These are phyloP conservation scores for Eretmocerus hayati DNA, from an alignment of 2,888 invertebrate species.

Conservation along the genomic window DNA sequence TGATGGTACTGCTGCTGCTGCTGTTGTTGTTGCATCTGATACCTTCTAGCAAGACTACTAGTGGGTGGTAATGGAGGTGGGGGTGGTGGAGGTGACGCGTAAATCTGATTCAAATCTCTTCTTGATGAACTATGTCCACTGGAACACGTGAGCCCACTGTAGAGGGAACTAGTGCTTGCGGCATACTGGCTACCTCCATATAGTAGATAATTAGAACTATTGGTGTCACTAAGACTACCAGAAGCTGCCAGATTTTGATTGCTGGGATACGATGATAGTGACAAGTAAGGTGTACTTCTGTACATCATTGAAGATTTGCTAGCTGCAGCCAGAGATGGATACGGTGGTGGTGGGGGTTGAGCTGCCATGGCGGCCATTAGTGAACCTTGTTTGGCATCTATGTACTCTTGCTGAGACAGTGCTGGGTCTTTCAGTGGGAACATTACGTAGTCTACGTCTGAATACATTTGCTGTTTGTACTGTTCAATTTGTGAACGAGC, in stretches of 20 bases:
- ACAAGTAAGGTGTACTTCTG: constrained; percentile 74
- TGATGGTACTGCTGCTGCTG: constrained; percentile 7
- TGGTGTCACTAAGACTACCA: constrained; percentile 30
- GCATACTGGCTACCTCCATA: constrained; percentile 43
- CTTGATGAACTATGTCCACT: constrained; percentile 46
- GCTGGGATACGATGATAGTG: constrained; percentile 66
- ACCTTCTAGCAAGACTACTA: not conserved
- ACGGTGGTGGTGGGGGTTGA: constrained; percentile 49
- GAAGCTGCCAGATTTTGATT: constrained; percentile 63
- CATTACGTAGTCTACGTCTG: constrained; percentile 87
- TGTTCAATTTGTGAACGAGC: constrained; percentile 74
- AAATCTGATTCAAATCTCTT: constrained; percentile 23
- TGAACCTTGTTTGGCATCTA: constrained; percentile 79
- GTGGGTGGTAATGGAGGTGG: constrained; percentile 12
- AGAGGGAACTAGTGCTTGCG: constrained; percentile 47
- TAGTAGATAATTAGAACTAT: constrained; percentile 35
- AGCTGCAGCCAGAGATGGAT: constrained; percentile 45
- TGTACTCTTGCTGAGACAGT: constrained; percentile 83
- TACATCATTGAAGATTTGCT: constrained; percentile 69
- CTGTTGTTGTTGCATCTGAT: not conserved
- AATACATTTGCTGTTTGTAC: constrained; percentile 82
- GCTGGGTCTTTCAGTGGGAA: constrained; percentile 86
- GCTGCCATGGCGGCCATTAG: constrained; percentile 59
- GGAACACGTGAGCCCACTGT: constrained; percentile 47
- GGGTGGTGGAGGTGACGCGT: constrained; percentile 16